These are phyloP conservation scores for Pseudois nayaur DNA, from an alignment of 2,113 vertebrate genomes.

Conservation along the genomic window DNA sequence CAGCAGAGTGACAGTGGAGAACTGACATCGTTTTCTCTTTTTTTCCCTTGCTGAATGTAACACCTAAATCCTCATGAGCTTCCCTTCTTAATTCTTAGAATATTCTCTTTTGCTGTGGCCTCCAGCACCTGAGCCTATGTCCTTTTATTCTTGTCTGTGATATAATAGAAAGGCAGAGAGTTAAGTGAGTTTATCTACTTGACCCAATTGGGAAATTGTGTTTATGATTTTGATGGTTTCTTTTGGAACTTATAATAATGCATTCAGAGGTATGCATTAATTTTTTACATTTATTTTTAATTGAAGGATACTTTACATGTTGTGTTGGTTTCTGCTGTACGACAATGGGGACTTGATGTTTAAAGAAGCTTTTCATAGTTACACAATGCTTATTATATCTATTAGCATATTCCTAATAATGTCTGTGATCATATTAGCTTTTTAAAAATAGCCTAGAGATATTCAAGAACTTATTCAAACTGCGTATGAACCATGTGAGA, in stretches of 20 bases:
- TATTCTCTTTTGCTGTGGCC: neutral
- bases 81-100: neutral
- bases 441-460: slow-evolving; percentile 17
- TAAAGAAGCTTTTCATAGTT: neutral
- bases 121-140: neutral
- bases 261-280: neutral
- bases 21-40: neutral
- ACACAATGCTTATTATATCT: neutral
- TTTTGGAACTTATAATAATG: neutral
- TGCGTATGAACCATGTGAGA: neutral
- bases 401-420: neutral
- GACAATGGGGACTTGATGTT: neutral
- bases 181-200: neutral
- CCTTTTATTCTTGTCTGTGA: neutral
- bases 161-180: neutral
- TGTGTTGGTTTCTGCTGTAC: neutral
- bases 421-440: neutral
- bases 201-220: neutral
- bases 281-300: neutral
- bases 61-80: neutral
- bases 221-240: neutral
- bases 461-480: neutral
- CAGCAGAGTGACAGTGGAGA: neutral
- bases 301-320: neutral
- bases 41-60: no score